Base-by-base conservation (phyloP, 2,888 invertebrate genomes). In the Hypsopygia costalis region DNA sequence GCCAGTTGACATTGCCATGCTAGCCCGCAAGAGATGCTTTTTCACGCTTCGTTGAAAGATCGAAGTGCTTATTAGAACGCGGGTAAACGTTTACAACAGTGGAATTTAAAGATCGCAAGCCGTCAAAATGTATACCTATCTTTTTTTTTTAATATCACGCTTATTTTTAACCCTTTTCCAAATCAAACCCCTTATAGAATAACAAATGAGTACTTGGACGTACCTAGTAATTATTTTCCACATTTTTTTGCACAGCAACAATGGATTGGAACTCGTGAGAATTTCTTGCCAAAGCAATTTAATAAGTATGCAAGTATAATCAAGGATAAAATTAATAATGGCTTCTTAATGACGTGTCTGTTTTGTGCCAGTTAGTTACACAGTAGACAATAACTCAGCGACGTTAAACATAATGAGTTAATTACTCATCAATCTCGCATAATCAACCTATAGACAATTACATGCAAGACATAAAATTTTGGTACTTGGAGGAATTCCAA, bases 281-380 rank as follows among this genome's bases (percentile, higher is more conserved):
- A 36, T 30, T 30, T 6, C 20, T 11, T 11, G 11, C 3, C 22
- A 10, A 22, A 29, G 16, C 30, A 21, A 21, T 16, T 16, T 16
- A 16, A 25, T 25, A 30, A 21, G 21, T 30, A n/a, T 7, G 10
- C n/a, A 28, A 21, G 16, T 12, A 36, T 30, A 37, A 21, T 21
- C 30, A 31, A 37, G 21, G 30, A 30, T 36, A 36, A 36, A 31
- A 20, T 36, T 30, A 37, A 31, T 37, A 30, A 11, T 20, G 2
- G 6, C 21, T 11, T 21, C 1, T 36, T n/a, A 30, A 22, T 21
- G 21, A 31, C 30, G 20, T 25, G n/a, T 1, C 31, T 22, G 30
- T 37, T 36, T 21, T 1, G 11, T 30, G 11, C 10, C 12, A 31
- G 30, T 31, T 31, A 11, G 6, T 11, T 21, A 31, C 30, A 10